Conservation (phyloP, 2,113 vertebrate species). For the Choloepus hoffmanni region DNA sequence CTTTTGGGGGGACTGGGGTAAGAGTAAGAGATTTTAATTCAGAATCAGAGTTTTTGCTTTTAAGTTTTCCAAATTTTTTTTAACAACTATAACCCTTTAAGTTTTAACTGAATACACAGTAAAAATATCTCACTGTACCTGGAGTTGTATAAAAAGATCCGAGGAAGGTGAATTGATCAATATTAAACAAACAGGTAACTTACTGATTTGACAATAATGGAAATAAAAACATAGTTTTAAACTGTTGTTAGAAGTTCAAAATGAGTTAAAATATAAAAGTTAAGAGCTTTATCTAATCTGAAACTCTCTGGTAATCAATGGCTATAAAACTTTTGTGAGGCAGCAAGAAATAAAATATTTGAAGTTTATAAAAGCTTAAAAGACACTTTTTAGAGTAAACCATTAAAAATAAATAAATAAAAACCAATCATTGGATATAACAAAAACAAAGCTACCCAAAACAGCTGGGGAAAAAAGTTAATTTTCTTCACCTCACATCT, state of each 20-base stretch:
- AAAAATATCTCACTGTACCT: background rate
- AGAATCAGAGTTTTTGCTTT: background rate
- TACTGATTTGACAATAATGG: background rate
- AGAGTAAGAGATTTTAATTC: background rate
- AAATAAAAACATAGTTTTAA: conserved; percentile 7
- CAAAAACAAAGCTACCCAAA: conserved; percentile 64
- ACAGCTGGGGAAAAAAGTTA: conserved; percentile 67
- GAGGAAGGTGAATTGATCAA: background rate
- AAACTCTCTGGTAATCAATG: background rate
- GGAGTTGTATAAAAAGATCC: background rate
- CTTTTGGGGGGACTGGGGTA: background rate
- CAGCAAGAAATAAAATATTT: background rate
- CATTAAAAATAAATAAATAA: too few species aligned
- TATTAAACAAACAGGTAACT: background rate
- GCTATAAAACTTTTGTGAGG: background rate
- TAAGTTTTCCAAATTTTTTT: background rate
- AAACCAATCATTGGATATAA: conserved; percentile 5
- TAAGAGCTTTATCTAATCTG: background rate
- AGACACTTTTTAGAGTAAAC: background rate
- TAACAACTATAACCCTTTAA: background rate
- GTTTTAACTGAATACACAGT: background rate
- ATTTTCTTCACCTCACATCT: conserved; percentile 81
- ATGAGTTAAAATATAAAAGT: conserved; percentile 21
- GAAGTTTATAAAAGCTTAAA: conserved; percentile 51
- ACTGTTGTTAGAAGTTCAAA: background rate